These are phyloP conservation scores for Eurystomus glaucurus DNA, from an alignment of 2,797 vertebrate species.

Conservation along the genomic window DNA sequence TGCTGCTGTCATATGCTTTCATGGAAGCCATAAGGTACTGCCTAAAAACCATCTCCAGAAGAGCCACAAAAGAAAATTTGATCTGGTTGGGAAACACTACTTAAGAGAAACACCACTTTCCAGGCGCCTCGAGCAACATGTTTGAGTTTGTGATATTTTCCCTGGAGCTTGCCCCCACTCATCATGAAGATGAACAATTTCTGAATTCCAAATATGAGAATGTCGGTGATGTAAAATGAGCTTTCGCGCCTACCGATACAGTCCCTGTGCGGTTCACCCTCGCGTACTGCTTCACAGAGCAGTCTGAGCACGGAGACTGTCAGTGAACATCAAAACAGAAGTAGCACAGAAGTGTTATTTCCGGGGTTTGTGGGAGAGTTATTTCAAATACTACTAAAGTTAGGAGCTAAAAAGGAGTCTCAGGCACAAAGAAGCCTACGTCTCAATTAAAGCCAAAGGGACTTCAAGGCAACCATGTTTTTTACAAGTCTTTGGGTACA, in stretches of 20 bases:
- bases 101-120: conserved; percentile 1
- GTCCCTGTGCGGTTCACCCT: neutral
- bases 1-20: neutral
- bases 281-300: neutral
- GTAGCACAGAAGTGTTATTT: neutral
- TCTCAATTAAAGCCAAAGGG: neutral
- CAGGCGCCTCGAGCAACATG: neutral
- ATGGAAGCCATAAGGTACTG: conserved; percentile 16
- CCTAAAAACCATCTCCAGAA: conserved; percentile 28
- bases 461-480: neutral
- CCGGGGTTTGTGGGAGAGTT: neutral
- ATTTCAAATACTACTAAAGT: neutral
- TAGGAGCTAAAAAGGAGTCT: neutral
- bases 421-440: neutral
- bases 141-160: neutral
- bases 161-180: neutral
- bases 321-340: neutral
- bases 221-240: neutral
- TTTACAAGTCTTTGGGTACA: neutral
- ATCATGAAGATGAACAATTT: conserved; percentile 46
- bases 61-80: neutral
- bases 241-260: neutral
- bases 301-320: fast-evolving
- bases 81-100: conserved; percentile 29
- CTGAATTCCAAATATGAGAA: conserved; percentile 29